Percentiles rank a stretch among this genome's conserved stretches.
Evolutionary conservation across 2,888 invertebrate species (phyloP).

Genomic region (Palloptera scutellata): DNA sequence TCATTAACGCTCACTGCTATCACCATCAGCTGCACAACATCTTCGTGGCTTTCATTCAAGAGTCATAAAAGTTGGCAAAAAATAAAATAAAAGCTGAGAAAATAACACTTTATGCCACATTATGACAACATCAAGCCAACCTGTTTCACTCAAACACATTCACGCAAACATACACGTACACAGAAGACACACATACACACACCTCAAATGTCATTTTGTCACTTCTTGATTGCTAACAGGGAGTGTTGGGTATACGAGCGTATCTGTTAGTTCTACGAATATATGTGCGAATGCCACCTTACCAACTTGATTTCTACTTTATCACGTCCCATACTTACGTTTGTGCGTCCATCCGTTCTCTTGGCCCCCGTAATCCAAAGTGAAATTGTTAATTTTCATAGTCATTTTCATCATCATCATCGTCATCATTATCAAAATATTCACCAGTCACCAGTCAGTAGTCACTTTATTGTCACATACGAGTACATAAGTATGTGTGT

Average conservation of each 20-base stretch:
- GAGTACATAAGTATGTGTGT: neutral
- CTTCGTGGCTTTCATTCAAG: constrained; percentile 2
- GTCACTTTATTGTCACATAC: neutral
- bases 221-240: constrained; percentile 41
- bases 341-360: neutral
- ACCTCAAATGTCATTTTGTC: constrained; percentile 36
- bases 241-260: neutral
- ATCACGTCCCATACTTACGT: neutral
- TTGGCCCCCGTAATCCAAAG: neutral
- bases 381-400: constrained; percentile 1
- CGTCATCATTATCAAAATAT: constrained; percentile 37
- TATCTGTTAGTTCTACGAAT: neutral
- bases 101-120: constrained; percentile 26
- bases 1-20: constrained; percentile 46
- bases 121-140: constrained; percentile 14
- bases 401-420: constrained; percentile 20
- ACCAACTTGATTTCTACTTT: neutral
- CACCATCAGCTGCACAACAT: constrained; percentile 25
- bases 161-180: too few relatives aligned
- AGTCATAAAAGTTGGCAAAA: constrained; percentile 47
- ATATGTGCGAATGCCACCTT: neutral
- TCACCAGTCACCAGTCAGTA: neutral
- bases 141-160: neutral
- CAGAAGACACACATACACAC: constrained; percentile 37
- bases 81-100: neutral